Evolutionary conservation across 2,797 vertebrate species (phyloP), one percentile per base, ranked within the genome.

Genomic region (Pristis pectinata): DNA sequence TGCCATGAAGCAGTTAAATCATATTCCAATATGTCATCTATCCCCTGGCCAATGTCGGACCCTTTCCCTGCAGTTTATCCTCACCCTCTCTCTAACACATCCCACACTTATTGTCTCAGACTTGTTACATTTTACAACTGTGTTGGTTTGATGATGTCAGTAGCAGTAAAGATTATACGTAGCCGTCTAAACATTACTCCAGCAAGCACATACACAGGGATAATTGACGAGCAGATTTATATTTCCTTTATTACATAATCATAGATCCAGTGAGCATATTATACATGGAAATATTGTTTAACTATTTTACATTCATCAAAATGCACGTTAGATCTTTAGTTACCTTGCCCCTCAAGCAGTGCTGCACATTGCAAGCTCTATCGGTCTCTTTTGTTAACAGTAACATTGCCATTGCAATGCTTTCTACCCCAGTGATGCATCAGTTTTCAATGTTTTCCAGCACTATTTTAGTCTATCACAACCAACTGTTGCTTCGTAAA

Each of bases 211-310:
- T 80, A 85, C 10, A 85, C 3, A 34, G 10, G 11, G 49, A 11
- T 53, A 34, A 56, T 24, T 44, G n/a, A n/a, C 0, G 44, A 83
- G 44, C 30, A 56, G 56, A 61, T 61, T 89, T 61, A 61, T n/a
- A 1, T 30, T 27, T 85, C 64, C n/a, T 89, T 61, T 89, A 89
- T 89, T 61, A 89, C 64, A 37, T 64, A 89, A 61, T 61, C 85
- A 37, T 89, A 89, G 30, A n/a, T 61, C 85, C 85, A n/a, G 53
- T n/a, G 85, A 64, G 56, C 85, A 89, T 56, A 61, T 89, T 59
- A 89, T 61, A 61, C 59, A 59, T 64, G 56, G 85, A 89, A 89
- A 61, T 34, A 85, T 9, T 22, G 10, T 61, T n/a, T 87, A 53
- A 61, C 13, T 61, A n/a, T 1, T 87, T 59, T 89, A 89, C 56